Evolutionary conservation across 2,888 invertebrate genomes (phyloP).

Genomic region (Drosophila kuntzei): DNA sequence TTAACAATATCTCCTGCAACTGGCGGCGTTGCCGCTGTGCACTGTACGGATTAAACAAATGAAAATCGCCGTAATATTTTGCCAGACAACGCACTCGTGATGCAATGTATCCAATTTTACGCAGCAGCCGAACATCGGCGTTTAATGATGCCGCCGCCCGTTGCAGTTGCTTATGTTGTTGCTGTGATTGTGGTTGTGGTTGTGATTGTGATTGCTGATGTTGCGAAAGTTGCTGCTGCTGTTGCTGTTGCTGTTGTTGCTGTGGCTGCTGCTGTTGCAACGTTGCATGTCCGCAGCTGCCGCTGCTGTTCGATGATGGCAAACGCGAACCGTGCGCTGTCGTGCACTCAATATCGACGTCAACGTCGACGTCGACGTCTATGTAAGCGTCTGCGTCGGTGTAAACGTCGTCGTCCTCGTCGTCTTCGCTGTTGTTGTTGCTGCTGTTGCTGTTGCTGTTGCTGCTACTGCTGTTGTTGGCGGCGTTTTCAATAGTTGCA

Average conservation of each 20-base stretch:
- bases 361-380: conserved; percentile 34
- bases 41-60: conserved; percentile 83
- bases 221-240: conserved; percentile 11
- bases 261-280: conserved; percentile 22
- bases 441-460: conserved; percentile 8
- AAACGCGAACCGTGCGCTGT: conserved; percentile 41
- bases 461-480: conserved; percentile 20
- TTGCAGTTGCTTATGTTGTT: conserved; percentile 31
- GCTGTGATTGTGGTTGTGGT: conserved; percentile 21
- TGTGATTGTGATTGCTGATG: conserved; percentile 24
- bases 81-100: conserved; percentile 83
- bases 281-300: conserved; percentile 47
- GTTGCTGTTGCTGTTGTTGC: conserved; percentile 21
- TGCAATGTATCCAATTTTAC: conserved; percentile 85
- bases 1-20: conserved; percentile 80
- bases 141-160: conserved; percentile 51
- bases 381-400: conserved; percentile 36
- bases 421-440: conserved; percentile 16
- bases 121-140: conserved; percentile 84
- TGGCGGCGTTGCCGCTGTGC: conserved; percentile 82
- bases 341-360: conserved; percentile 41
- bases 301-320: conserved; percentile 31
- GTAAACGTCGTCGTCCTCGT: conserved; percentile 37
- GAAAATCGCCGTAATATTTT: conserved; percentile 82
- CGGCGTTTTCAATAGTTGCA: conserved; percentile 13